phyloP scores from a whole-genome alignment of 2,888 invertebrate genomes.

The Bruchidius siliquastri region DNA sequence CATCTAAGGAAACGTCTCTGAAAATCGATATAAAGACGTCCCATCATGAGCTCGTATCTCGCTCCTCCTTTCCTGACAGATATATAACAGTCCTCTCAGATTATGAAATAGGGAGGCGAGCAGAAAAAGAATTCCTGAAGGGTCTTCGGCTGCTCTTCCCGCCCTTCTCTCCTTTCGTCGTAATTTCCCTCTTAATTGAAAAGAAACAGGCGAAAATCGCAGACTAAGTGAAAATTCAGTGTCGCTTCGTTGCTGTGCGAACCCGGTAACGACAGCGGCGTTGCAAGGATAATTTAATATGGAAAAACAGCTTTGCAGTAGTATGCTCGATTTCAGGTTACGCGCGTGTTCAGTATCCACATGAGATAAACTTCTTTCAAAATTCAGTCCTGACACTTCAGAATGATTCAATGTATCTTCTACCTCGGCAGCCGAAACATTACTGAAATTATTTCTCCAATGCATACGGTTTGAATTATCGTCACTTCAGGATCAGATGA shows the following conservation, averaged over 20 bases:
- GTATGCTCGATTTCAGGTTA: too few species aligned
- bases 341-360: too few species aligned
- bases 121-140: conserved; percentile 4
- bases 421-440: too few species aligned
- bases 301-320: too few species aligned
- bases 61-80: background rate
- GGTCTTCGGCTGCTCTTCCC: background rate
- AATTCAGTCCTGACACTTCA: too few species aligned
- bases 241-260: conserved; percentile 1
- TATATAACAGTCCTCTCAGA: background rate
- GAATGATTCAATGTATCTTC: too few species aligned
- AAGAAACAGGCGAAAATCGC: conserved; percentile 20
- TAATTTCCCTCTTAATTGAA: conserved; percentile 17
- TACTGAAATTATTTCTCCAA: too few species aligned
- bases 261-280: background rate
- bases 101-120: background rate
- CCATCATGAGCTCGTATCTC: background rate
- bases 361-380: too few species aligned
- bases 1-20: background rate
- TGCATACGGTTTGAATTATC: too few species aligned
- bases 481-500: too few species aligned
- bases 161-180: background rate
- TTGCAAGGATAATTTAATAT: background rate
- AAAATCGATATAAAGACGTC: background rate
- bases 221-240: conserved; percentile 21